These are phyloP conservation scores for Parus major DNA, from an alignment of 2,113 vertebrate species.

Conservation along the genomic window DNA sequence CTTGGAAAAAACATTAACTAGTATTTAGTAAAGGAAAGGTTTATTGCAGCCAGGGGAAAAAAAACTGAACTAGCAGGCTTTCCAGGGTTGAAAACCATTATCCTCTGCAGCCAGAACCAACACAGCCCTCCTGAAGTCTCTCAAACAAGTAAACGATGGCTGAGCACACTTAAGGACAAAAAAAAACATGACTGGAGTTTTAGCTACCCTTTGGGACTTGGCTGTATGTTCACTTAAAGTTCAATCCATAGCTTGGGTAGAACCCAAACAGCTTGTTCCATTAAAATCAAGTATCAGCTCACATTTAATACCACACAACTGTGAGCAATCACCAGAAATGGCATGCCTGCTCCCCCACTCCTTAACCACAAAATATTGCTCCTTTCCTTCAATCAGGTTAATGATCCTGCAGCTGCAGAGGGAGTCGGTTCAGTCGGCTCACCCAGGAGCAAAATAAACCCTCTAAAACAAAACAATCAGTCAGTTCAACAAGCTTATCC, in stretches of 20 bases:
- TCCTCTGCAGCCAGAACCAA: not conserved
- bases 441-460: not conserved
- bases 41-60: not conserved
- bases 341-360: not conserved
- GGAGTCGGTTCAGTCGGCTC: not conserved
- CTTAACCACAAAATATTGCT: not conserved
- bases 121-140: not conserved
- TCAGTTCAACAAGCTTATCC: not conserved
- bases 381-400: not conserved
- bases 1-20: not conserved
- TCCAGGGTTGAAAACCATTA: conserved; percentile 3
- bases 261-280: not conserved
- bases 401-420: not conserved
- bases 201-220: not conserved
- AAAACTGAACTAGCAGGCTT: not conserved
- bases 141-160: not conserved
- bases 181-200: not conserved
- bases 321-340: not conserved
- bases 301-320: not conserved
- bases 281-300: not conserved
- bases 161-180: not conserved
- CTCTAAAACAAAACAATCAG: not conserved
- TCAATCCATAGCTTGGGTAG: not conserved
- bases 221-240: not conserved
- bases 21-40: not conserved